phyloP scores from a whole-genome alignment of 2,888 invertebrate species.

The Chalcosyrphus nemorum region DNA sequence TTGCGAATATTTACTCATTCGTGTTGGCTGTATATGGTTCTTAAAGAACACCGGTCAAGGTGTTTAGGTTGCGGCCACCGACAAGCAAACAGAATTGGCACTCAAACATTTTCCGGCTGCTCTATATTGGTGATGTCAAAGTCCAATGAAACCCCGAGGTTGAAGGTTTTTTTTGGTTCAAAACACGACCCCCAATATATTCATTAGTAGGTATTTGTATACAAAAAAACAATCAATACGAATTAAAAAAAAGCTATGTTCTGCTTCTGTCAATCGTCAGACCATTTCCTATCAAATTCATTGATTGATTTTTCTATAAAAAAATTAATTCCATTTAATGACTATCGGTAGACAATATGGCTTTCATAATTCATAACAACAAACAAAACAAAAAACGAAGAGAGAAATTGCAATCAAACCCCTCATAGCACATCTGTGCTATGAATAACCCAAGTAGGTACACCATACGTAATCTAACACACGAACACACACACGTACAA shows the following conservation, averaged over 20 bases:
- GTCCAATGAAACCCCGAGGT: no score
- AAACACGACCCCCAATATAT: no score
- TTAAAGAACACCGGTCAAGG: no score
- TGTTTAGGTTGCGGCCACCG: no score
- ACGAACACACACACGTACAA: background rate
- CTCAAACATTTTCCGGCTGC: no score
- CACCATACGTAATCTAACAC: conserved; percentile 31
- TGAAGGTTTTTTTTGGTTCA: no score
- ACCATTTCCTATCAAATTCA: background rate
- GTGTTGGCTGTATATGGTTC: no score
- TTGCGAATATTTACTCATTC: no score
- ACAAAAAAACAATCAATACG: no score
- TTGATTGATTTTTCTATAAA: background rate
- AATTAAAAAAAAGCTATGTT: background rate
- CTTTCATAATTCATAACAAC: background rate
- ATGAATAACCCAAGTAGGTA: background rate
- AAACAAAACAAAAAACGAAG: background rate
- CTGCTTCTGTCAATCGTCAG: background rate
- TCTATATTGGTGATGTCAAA: no score
- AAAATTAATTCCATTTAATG: background rate
- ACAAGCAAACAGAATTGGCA: no score
- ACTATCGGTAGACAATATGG: background rate
- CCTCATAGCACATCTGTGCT: conserved; percentile 17
- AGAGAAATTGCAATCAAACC: background rate
- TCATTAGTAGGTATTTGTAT: no score